Conservation (phyloP, 53 echinoderm and acorn worm genomes). For the Mesocentrotus franciscanus region DNA sequence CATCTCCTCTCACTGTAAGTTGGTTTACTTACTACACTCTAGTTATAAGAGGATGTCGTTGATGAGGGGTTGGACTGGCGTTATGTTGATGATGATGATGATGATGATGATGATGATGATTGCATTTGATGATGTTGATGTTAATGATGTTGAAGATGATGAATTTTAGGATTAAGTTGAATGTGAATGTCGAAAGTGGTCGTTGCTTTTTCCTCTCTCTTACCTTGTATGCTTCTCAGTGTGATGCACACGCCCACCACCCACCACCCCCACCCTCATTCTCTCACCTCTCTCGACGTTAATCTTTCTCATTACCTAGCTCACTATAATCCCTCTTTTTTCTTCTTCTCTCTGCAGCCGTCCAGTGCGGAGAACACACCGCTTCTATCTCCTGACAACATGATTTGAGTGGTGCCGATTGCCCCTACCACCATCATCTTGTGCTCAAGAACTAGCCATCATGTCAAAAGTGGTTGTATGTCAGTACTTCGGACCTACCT, state of each 20-base stretch:
- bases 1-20: slow-evolving; percentile 26
- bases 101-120: background rate
- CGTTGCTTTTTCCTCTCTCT: no score
- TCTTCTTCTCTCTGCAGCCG: background rate
- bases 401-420: background rate
- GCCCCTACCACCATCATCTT: background rate
- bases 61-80: background rate
- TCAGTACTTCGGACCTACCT: no score
- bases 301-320: background rate
- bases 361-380: slow-evolving; percentile 34
- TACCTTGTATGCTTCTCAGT: no score
- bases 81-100: background rate
- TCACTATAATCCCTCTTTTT: background rate
- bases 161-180: background rate
- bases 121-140: background rate
- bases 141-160: background rate
- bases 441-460: background rate
- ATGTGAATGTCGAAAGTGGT: no score
- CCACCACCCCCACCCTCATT: background rate
- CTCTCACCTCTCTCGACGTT: no score
- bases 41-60: background rate
- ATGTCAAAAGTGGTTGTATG: no score
- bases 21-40: background rate
- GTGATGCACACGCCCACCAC: background rate
- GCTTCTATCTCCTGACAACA: slow-evolving; percentile 26